phyloP scores from a whole-genome alignment of 1,140 invertebrate species.

The Drosophila ficusphila region DNA sequence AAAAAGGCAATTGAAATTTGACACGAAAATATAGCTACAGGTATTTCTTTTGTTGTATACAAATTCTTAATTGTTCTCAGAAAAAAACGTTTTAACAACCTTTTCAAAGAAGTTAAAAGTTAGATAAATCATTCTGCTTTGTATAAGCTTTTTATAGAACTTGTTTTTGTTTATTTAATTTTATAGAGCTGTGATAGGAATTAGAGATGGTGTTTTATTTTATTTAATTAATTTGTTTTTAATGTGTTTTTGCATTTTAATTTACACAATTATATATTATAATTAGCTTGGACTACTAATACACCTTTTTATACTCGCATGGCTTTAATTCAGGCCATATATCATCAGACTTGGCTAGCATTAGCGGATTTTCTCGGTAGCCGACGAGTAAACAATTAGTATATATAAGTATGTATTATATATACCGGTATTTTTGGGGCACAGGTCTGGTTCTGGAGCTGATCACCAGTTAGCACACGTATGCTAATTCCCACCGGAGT shows the following conservation, averaged over 20 bases:
- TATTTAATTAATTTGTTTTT: not conserved
- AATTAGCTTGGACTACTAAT: not conserved
- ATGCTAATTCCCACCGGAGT: conserved; percentile 61
- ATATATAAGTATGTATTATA: conserved; percentile 27
- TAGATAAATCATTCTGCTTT: conserved; percentile 4
- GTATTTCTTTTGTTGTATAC: conserved; percentile 20
- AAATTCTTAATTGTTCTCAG: not conserved
- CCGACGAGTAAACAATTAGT: conserved; percentile 14
- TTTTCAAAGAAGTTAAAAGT: not conserved
- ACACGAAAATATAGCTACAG: no score
- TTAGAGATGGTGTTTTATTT: not conserved
- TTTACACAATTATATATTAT: not conserved
- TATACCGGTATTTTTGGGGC: conserved; percentile 40
- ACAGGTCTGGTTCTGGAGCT: not conserved
- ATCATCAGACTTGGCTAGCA: not conserved
- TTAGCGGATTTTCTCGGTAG: conserved; percentile 8
- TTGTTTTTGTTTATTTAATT: conserved; percentile 1
- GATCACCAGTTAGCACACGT: conserved; percentile 49
- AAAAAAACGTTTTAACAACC: not conserved
- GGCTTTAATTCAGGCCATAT: not conserved
- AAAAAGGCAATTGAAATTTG: no score
- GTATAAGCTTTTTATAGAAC: not conserved
- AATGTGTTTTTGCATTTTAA: no score
- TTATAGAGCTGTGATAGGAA: not conserved
- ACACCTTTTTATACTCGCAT: not conserved